A percentile compares a stretch with the other conserved stretches of the same genome.
Conservation (phyloP, 2,797 vertebrate species). For the Sebastes kiyomatsui region DNA sequence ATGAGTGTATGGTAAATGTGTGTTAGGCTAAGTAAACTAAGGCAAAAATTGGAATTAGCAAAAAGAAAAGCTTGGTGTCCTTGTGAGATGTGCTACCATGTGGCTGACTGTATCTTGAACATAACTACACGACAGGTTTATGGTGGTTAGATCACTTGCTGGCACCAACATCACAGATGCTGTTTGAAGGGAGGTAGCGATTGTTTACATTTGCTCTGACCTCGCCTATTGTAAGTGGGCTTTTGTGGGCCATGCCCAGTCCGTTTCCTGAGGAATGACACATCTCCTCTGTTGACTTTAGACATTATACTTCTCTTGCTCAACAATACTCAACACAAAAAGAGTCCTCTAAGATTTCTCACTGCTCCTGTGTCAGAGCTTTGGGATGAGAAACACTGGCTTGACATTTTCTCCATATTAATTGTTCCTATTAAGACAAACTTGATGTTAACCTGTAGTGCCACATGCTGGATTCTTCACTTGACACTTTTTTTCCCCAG, state of each 20-base stretch:
- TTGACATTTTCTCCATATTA: background rate
- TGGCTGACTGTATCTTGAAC: background rate
- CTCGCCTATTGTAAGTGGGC: background rate
- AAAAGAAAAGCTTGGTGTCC: background rate
- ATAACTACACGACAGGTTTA: background rate
- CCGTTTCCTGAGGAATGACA: conserved; percentile 20
- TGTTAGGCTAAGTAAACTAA: background rate
- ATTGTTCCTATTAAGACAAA: background rate
- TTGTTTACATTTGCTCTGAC: conserved; percentile 46
- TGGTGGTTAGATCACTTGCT: background rate
- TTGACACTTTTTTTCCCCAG: background rate
- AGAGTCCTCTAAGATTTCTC: background rate
- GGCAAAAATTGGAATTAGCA: background rate
- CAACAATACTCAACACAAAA: background rate
- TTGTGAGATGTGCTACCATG: background rate
- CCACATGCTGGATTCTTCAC: too few species aligned
- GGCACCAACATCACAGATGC: background rate
- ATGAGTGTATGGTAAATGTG: background rate
- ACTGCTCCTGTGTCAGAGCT: background rate
- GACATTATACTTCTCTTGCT: background rate
- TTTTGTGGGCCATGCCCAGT: conserved; percentile 11
- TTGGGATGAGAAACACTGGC: background rate
- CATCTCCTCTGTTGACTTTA: conserved; percentile 34
- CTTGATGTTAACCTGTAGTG: background rate
- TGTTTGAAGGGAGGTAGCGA: conserved; percentile 4